Base-by-base conservation (phyloP, 2,888 invertebrate genomes). In the Lampropteryx suffumata region DNA sequence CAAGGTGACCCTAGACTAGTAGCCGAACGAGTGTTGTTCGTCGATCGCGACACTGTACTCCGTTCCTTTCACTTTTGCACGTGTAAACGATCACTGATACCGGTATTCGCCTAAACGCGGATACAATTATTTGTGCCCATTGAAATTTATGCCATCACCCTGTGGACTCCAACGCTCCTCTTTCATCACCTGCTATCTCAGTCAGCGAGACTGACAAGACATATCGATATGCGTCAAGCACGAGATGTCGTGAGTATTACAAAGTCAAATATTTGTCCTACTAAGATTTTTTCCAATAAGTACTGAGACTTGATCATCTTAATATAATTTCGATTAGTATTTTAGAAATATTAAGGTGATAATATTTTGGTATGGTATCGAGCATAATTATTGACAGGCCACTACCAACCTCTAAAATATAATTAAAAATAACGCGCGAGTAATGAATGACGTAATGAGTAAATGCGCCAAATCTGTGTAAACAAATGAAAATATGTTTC, bases 221-320 rank as follows among this genome's bases (percentile, higher is more conserved):
- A 69, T 84, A 87, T 87, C 90, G 86, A 90, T 88, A 90, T 90
- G 90, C 89, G 90, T 76, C 89, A 86, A 78, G 82, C 88, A 60
- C 72, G 88, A 79, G 89, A 90, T 75, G 73, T 84, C 64, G 90
- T 90, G 70, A 90, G 90, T 90, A 82, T 64, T 61, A 67, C 61
- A 56, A 65, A 61, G 46, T 62, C 67, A 82, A 82, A 82, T 83
- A 79, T 84, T 83, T 77, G 71, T 57, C 39, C 46, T 33, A 45
- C 51, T 60, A 61, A 56, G 26, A 69, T 70, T 42, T 62, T 69
- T 73, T 70, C 69, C 73, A 53, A 58, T 8, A 17, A 3, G 3
- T 3, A 7, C 30, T 8, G 10, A 28, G 17, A 28, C 28, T 21
- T 13, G 21, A 5, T 5, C 8, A 37, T 26, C 32, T 27, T 13